phyloP scores from a whole-genome alignment of 2,797 vertebrate genomes.

The Poeciliopsis paucimaculata region DNA sequence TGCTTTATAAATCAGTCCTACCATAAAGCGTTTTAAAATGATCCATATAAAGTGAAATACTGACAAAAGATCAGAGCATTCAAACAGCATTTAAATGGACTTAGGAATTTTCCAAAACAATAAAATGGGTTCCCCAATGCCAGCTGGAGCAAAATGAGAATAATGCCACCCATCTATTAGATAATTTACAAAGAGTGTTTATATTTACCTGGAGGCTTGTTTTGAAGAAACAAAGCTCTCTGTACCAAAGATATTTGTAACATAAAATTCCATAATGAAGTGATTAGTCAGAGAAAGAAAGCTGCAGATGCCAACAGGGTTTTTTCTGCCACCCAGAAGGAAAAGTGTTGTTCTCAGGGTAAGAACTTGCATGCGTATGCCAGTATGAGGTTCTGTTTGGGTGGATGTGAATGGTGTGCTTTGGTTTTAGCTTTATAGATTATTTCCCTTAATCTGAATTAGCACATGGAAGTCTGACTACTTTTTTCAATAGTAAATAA shows the following conservation, averaged over 20 bases:
- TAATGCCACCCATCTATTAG: slow-evolving; percentile 26
- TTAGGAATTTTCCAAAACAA: slow-evolving; percentile 1
- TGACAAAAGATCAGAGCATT: slow-evolving; percentile 12
- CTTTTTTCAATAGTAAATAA: background rate
- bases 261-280: slow-evolving; percentile 55
- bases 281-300: slow-evolving; percentile 51
- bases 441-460: slow-evolving; percentile 33
- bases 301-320: slow-evolving; percentile 20
- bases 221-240: slow-evolving; percentile 33
- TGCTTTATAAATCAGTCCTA: background rate
- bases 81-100: background rate
- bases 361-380: slow-evolving; percentile 6
- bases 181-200: slow-evolving; percentile 34
- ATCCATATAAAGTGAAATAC: slow-evolving; percentile 11
- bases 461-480: background rate
- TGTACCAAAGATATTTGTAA: slow-evolving; percentile 29
- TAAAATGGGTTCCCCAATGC: slow-evolving; percentile 15
- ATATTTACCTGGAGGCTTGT: slow-evolving; percentile 42
- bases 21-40: slow-evolving; percentile 4
- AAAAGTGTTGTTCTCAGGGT: slow-evolving; percentile 15
- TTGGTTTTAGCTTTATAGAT: slow-evolving; percentile 20
- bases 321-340: slow-evolving; percentile 59
- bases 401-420: slow-evolving; percentile 1
- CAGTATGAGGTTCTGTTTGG: slow-evolving; percentile 29
- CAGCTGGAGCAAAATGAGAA: slow-evolving; percentile 26